These are phyloP conservation scores for Haemorhous mexicanus DNA, from an alignment of 2,113 vertebrate genomes.

Conservation along the genomic window DNA sequence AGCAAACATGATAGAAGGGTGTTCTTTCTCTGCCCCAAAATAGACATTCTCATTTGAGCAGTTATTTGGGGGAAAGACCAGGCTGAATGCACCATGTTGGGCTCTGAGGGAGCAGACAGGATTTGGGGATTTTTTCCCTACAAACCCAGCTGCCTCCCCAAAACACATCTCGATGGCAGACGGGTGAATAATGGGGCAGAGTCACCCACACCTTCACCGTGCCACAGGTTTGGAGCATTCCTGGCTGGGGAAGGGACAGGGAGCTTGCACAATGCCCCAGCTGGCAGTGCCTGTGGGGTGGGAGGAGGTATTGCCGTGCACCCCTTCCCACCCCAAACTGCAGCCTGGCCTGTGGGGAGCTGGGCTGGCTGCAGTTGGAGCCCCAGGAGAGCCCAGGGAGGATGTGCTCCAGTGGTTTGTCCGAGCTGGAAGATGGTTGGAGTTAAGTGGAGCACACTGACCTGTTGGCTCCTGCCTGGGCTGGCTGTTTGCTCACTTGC, in stretches of 20 bases:
- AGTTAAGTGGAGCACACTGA: not conserved
- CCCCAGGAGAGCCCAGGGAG: not conserved
- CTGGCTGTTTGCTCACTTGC: not conserved
- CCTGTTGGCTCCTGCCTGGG: not conserved
- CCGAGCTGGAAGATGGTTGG: not conserved
- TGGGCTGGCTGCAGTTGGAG: not conserved
- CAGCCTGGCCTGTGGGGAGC: not conserved
- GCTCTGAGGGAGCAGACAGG: not conserved
- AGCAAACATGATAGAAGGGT: not conserved
- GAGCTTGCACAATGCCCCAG: accelerated
- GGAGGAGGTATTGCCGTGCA: accelerated
- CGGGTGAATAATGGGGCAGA: not conserved
- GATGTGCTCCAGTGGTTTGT: not conserved
- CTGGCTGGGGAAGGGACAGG: not conserved
- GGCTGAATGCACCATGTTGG: accelerated
- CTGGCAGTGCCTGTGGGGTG: not conserved
- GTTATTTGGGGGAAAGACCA: not conserved
- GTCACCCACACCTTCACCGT: accelerated
- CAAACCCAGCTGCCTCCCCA: not conserved
- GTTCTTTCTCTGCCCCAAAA: not conserved
- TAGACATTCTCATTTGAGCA: accelerated
- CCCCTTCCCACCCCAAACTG: not conserved
- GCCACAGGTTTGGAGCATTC: not conserved
- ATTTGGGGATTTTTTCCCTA: not conserved
- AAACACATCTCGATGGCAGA: accelerated